phyloP scores from a whole-genome alignment of 2,113 vertebrate species.

The sheep (Ovis aries) region DNA sequence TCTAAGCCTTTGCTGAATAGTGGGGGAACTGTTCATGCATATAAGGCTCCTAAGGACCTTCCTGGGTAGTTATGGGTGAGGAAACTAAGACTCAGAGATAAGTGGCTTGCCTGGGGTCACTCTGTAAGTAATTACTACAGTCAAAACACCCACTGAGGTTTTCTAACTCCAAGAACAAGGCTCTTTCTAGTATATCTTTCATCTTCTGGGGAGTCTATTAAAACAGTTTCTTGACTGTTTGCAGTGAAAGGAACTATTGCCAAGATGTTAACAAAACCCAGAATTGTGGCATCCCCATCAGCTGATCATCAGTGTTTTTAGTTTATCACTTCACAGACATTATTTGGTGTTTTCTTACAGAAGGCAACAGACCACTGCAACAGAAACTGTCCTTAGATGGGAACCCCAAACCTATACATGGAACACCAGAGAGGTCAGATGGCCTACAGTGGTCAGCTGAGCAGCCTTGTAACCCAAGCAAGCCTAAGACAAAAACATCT shows the following conservation, averaged over 20 bases:
- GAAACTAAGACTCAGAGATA: not conserved
- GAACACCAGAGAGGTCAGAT: slow-evolving; percentile 72
- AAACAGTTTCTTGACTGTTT: not conserved
- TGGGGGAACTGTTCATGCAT: not conserved
- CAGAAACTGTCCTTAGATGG: slow-evolving; percentile 75
- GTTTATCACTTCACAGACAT: slow-evolving; percentile 53
- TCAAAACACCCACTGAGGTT: not conserved
- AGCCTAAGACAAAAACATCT: slow-evolving; percentile 79
- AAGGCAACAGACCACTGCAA: slow-evolving; percentile 72
- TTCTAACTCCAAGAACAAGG: not conserved
- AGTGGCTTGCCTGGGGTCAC: not conserved
- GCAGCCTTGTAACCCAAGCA: slow-evolving; percentile 74
- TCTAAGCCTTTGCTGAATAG: not conserved
- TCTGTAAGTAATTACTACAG: not conserved
- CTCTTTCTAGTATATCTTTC: not conserved
- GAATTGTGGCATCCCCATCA: not conserved
- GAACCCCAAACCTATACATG: slow-evolving; percentile 72
- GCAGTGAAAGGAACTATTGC: not conserved
- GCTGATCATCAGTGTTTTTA: slow-evolving; percentile 7
- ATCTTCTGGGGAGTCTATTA: not conserved
- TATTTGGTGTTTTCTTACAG: slow-evolving; percentile 76
- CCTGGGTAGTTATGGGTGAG: not conserved
- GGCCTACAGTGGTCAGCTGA: slow-evolving; percentile 74
- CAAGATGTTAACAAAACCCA: not conserved
- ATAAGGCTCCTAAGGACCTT: not conserved